phyloP scores from a whole-genome alignment of 2,888 invertebrate genomes.

The Drosophila mimetica region DNA sequence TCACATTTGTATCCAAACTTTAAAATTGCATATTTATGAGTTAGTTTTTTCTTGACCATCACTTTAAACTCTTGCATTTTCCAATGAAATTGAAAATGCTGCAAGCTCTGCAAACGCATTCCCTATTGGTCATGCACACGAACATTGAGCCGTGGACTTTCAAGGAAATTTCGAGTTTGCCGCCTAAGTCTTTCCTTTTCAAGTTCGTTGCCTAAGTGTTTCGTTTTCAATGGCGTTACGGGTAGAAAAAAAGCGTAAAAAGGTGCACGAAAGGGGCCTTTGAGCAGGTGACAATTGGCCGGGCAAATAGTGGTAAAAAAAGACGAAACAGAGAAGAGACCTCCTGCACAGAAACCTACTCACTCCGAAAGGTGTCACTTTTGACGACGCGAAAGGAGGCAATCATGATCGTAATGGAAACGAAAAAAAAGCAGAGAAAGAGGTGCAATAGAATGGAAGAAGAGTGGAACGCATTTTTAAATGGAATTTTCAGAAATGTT shows the following conservation, averaged over 20 bases:
- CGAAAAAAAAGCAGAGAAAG: slow-evolving; percentile 6
- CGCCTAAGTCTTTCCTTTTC: slow-evolving; percentile 17
- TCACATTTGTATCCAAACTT: too few relatives aligned
- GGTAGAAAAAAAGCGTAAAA: neutral
- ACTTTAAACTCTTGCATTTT: slow-evolving; percentile 41
- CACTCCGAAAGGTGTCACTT: slow-evolving; percentile 32
- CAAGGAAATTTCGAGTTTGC: slow-evolving; percentile 51
- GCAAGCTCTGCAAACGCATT: neutral
- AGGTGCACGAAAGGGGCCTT: slow-evolving; percentile 3
- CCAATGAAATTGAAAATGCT: slow-evolving; percentile 56
- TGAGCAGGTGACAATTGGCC: slow-evolving; percentile 44
- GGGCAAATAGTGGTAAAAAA: slow-evolving; percentile 7
- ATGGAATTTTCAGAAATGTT: slow-evolving; percentile 10
- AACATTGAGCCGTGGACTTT: slow-evolving; percentile 36
- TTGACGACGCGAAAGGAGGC: slow-evolving; percentile 33
- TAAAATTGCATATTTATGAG: too few relatives aligned
- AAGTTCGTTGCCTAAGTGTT: slow-evolving; percentile 70
- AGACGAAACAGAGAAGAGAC: slow-evolving; percentile 6
- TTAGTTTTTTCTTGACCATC: neutral
- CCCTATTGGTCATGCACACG: slow-evolving; percentile 26
- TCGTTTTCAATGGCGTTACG: slow-evolving; percentile 29
- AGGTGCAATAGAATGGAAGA: slow-evolving; percentile 13
- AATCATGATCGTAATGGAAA: slow-evolving; percentile 23
- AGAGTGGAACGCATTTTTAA: slow-evolving; percentile 8
- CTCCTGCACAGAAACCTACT: slow-evolving; percentile 22